Evolutionary conservation across 2,113 vertebrate species (phyloP).

Genomic region (Xyliphius kryptos): DNA sequence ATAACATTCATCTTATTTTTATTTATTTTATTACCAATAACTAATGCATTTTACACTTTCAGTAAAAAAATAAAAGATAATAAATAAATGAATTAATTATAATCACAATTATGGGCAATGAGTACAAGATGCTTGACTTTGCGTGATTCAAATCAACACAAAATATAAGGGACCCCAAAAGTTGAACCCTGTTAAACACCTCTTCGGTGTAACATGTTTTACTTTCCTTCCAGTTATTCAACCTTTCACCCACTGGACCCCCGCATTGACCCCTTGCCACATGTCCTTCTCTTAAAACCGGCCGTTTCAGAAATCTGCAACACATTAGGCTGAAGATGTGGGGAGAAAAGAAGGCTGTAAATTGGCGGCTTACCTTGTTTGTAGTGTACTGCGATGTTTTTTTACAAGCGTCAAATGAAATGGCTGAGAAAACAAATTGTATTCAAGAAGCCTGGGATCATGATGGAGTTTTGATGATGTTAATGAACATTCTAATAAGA

Average conservation of each 20-base stretch:
- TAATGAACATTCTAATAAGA: slow-evolving; percentile 7
- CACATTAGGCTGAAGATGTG: slow-evolving; percentile 55
- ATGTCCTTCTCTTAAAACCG: slow-evolving; percentile 69
- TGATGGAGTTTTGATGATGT: slow-evolving; percentile 29
- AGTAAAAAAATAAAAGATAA: too few species aligned
- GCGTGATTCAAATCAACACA: background rate
- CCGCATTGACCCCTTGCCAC: slow-evolving; percentile 70
- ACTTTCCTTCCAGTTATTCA: slow-evolving; percentile 78
- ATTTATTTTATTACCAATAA: too few species aligned
- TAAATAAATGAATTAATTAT: too few species aligned
- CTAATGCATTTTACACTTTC: too few species aligned
- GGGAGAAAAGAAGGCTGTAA: slow-evolving; percentile 53
- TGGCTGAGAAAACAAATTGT: slow-evolving; percentile 52
- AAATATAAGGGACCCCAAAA: slow-evolving; percentile 38
- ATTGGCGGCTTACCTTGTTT: slow-evolving; percentile 55
- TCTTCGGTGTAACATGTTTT: slow-evolving; percentile 60
- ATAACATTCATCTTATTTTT: too few species aligned
- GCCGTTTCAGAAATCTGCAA: slow-evolving; percentile 73
- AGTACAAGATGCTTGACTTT: background rate
- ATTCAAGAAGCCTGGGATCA: slow-evolving; percentile 24
- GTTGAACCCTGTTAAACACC: slow-evolving; percentile 60
- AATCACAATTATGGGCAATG: background rate
- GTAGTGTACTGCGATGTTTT: slow-evolving; percentile 62
- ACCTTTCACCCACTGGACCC: slow-evolving; percentile 73
- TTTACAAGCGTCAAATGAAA: slow-evolving; percentile 60